Percentiles rank a stretch among this genome's conserved stretches.
Evolutionary conservation across 2,113 vertebrate genomes (phyloP).

Genomic region (Cyprinus carpio): DNA sequence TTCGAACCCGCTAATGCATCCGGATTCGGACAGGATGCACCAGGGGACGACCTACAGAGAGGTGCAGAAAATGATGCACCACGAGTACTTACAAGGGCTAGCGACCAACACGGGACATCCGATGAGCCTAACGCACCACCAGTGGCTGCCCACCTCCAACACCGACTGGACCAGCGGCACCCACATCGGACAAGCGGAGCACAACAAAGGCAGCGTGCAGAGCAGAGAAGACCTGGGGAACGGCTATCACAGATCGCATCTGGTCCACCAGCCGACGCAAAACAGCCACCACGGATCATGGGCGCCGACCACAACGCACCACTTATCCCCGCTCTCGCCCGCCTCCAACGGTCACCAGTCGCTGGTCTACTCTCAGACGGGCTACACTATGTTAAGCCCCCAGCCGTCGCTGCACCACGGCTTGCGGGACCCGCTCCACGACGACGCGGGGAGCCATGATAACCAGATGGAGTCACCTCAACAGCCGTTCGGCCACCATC

Average conservation of each 20-base stretch:
- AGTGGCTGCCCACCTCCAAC: conserved; percentile 90
- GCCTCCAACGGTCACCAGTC: conserved; percentile 88
- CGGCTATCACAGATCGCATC: conserved; percentile 86
- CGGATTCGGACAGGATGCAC: conserved; percentile 91
- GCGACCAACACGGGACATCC: conserved; percentile 92
- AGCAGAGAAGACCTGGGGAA: conserved; percentile 83
- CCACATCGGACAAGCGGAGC: conserved; percentile 84
- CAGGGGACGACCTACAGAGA: conserved; percentile 94
- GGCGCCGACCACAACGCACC: conserved; percentile 85
- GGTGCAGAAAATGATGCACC: conserved; percentile 99
- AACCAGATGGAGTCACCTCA: conserved; percentile 83
- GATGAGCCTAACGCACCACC: conserved; percentile 91
- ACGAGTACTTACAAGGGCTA: conserved; percentile 92
- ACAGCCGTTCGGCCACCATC: conserved; percentile 86
- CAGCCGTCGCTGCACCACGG: conserved; percentile 83
- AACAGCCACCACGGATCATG: conserved; percentile 83
- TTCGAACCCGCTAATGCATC: conserved; percentile 90
- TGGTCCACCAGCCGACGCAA: conserved; percentile 89
- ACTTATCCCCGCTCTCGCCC: conserved; percentile 90
- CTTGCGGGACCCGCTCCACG: conserved; percentile 87
- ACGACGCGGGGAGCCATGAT: conserved; percentile 81
- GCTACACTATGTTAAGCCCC: conserved; percentile 89
- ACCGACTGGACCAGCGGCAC: conserved; percentile 88
- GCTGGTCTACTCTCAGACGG: conserved; percentile 88
- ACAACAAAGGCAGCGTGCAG: conserved; percentile 82